Percentiles rank a stretch among this genome's conserved stretches.
Evolutionary conservation across 2,797 vertebrate genomes (phyloP).

Genomic region (Esox masquinongy): DNA sequence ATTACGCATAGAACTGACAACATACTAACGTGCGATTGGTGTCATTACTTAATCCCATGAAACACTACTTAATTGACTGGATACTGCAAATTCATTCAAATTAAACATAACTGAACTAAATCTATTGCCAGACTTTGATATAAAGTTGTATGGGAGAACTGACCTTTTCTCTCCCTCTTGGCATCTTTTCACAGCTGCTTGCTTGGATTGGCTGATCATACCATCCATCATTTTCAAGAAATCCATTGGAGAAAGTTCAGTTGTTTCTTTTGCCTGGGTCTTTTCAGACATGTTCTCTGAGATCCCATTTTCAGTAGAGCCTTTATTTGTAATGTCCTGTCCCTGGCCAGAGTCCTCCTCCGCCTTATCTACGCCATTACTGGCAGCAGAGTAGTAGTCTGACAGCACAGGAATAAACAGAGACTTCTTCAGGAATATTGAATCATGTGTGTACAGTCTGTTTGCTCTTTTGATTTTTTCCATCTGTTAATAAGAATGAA

Average conservation of each 20-base stretch:
- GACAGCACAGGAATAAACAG: conserved; percentile 82
- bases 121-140: background rate
- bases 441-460: conserved; percentile 91
- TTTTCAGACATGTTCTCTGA: conserved; percentile 12
- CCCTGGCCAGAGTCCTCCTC: conserved; percentile 31
- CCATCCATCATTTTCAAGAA: conserved; percentile 86
- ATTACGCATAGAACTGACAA: background rate
- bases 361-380: conserved; percentile 46
- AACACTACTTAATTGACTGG: background rate
- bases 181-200: conserved; percentile 78
- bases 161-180: conserved; percentile 72
- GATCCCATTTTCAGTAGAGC: conserved; percentile 33
- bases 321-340: conserved; percentile 7
- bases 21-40: background rate
- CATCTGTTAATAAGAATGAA: conserved; percentile 74
- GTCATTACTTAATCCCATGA: conserved; percentile 3
- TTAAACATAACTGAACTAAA: background rate
- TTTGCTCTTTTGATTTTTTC: conserved; percentile 91
- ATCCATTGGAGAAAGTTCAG: conserved; percentile 77
- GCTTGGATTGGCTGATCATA: conserved; percentile 84
- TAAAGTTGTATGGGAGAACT: background rate
- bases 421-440: conserved; percentile 88
- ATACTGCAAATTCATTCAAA: background rate
- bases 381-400: conserved; percentile 50
- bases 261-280: conserved; percentile 11